Percentiles rank a stretch among this genome's conserved stretches.
Conservation (phyloP, 2,888 invertebrate genomes). For the Philopedon plagiatum region DNA sequence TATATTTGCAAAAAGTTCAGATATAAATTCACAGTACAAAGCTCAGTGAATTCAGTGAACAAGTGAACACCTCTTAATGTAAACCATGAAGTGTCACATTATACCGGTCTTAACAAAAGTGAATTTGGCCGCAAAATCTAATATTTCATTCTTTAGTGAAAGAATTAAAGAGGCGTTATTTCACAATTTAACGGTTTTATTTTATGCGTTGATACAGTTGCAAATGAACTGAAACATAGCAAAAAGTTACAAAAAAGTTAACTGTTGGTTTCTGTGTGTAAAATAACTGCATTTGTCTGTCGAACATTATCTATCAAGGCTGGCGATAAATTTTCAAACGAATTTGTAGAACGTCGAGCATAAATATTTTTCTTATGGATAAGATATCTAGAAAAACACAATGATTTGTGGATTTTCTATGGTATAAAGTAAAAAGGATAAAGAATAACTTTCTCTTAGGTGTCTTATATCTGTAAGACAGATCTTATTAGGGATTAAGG, state of each 20-base stretch:
- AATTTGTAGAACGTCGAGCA: constrained; percentile 32
- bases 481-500: constrained; percentile 43
- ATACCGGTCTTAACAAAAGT: no score
- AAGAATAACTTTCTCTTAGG: constrained; percentile 42
- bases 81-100: no score
- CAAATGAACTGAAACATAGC: constrained; percentile 25
- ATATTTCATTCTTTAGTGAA: no score
- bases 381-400: constrained; percentile 40
- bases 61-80: no score
- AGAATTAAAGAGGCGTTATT: no score
- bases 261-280: constrained; percentile 41
- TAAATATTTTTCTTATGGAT: constrained; percentile 41
- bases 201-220: constrained; percentile 5
- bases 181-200: neutral
- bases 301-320: constrained; percentile 28
- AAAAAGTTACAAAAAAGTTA: constrained; percentile 24
- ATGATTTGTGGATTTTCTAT: constrained; percentile 40
- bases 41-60: no score
- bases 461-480: constrained; percentile 43
- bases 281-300: constrained; percentile 33
- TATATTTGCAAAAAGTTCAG: no score
- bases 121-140: no score
- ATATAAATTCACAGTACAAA: no score
- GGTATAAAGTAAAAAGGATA: constrained; percentile 31
- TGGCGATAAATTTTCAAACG: constrained; percentile 38